Base-by-base conservation (phyloP, 2,113 vertebrate genomes). In the Leuciscus idus region DNA sequence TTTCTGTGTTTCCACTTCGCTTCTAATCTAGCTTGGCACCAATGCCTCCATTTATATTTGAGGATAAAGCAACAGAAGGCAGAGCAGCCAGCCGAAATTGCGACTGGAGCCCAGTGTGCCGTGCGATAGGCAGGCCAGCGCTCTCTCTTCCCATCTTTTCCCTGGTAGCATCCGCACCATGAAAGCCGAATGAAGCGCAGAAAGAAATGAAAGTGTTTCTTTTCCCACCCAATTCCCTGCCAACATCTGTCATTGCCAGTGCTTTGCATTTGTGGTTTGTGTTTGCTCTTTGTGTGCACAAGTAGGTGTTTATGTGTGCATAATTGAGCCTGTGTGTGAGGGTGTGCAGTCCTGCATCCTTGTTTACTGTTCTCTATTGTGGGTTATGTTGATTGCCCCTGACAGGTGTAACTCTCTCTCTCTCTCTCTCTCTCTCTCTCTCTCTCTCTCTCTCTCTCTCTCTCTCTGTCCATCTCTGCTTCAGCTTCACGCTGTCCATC, bases 1-100 rank as follows among this genome's bases (percentile, higher is more conserved):
- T 84, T 76, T 89, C 81, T 90, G 87, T 90, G 88, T 88, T 90
- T 88, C 88, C 79, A 70, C 48, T 75, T 90, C 91, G 94, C 91
- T 93, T 95, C 91, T 93, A 93, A 95, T 95, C 92, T 94, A 57
- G 81, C 85, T 91, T 93, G 93, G 93, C 94, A 94, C 90, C 91
- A 92, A 92, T 92, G 89, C 92, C 91, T 89, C 85, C 87, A 88
- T 91, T 94, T 93, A 88, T 92, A 91, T 92, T 92, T 90, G 87
- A 89, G 86, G 86, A 91, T 83, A 90, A 92, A 89, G 55, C 75
- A 80, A 80, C 46, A 79, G 79, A 81, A 30, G 46, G 86, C 86
- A 84, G 85, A 89, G 90, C 89, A 90, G 90, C 87, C 91, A 89
- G 73, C 89, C 88, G 90, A 86, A 66, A 82, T 57, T 82, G 83